Evolutionary conservation across 1,140 invertebrate genomes (phyloP), one percentile per base, ranked within the genome.

Genomic region (Monochamus saltuarius): DNA sequence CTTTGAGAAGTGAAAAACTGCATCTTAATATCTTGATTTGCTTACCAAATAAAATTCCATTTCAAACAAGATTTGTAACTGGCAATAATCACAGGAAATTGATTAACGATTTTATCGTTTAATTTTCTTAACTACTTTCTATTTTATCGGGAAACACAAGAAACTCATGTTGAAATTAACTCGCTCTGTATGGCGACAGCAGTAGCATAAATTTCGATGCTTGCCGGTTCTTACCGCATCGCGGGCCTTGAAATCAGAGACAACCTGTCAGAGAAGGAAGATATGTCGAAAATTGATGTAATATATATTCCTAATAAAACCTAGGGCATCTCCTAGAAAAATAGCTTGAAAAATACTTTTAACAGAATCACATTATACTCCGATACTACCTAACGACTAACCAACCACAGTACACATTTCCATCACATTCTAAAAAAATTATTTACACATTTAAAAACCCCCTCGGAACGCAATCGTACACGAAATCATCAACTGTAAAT

Each of bases 241-340:
- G 22, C 22, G 22, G 22, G 22, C 22, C 22, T 29, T 29, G 6
- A 29, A 29, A 29, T 6, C 22, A 29, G 22, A 29, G 22, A 29
- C 22, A 29, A 29, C 22, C 22, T 29, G 22, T 29, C 6, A 29
- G 2, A 29, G 22, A 29, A 57, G 43, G 35, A 57, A 57, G 56
- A 57, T 57, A 57, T 57, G 56, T 57, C 39, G 37, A 45, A 57
- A 57, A 45, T 56, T 56, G n/a, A n/a, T n/a, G 53, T 40, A 17
- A 34, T 51, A 38, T 17, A 51, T 38, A 17, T 14, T 17, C 22
- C 39, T 49, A 49, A 49, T 6, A 49, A 57, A 49, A 46, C 39
- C 22, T 14, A 49, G 46, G 42, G 38, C 9, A 57, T 36, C 37
- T 57, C 10, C 56, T 57, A 57, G 56, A 57, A 57, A 57, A 57